Percentiles rank a stretch among this genome's conserved stretches.
Conservation (phyloP, 2,888 invertebrate genomes). For the Xiphydria camelus region DNA sequence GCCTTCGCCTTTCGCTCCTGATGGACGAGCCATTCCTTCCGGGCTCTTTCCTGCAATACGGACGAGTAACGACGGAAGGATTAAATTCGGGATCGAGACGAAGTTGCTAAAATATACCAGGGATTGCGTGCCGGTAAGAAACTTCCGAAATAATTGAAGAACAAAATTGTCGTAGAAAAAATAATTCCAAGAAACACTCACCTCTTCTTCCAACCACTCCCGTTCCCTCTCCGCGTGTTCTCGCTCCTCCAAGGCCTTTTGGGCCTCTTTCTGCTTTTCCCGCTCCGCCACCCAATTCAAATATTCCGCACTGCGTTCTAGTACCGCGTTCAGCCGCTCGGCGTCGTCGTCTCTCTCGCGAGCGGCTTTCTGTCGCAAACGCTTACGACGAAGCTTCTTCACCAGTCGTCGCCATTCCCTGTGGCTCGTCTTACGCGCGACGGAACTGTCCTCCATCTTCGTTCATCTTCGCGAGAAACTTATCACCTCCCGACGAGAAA, state of each 20-base stretch:
- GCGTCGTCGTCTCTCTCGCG: slow-evolving; percentile 61
- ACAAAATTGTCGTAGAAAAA: slow-evolving; percentile 2
- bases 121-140: neutral
- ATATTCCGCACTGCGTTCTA: slow-evolving; percentile 53
- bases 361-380: slow-evolving; percentile 66
- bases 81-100: neutral
- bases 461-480: too few relatives aligned
- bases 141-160: neutral
- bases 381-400: slow-evolving; percentile 73
- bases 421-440: slow-evolving; percentile 65
- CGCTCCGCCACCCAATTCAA: slow-evolving; percentile 62
- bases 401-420: slow-evolving; percentile 73
- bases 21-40: slow-evolving; percentile 66
- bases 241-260: slow-evolving; percentile 62
- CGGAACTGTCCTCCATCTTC: too few relatives aligned
- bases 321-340: slow-evolving; percentile 63
- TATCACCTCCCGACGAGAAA: too few relatives aligned
- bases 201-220: slow-evolving; percentile 72
- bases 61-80: too few relatives aligned
- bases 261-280: slow-evolving; percentile 60
- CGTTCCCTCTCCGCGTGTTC: slow-evolving; percentile 64
- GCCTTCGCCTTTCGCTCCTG: slow-evolving; percentile 64
- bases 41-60: slow-evolving; percentile 58
- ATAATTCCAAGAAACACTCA: slow-evolving; percentile 26
- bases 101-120: neutral